Conservation (phyloP, 2,797 vertebrate genomes). For the Lemur catta region DNA sequence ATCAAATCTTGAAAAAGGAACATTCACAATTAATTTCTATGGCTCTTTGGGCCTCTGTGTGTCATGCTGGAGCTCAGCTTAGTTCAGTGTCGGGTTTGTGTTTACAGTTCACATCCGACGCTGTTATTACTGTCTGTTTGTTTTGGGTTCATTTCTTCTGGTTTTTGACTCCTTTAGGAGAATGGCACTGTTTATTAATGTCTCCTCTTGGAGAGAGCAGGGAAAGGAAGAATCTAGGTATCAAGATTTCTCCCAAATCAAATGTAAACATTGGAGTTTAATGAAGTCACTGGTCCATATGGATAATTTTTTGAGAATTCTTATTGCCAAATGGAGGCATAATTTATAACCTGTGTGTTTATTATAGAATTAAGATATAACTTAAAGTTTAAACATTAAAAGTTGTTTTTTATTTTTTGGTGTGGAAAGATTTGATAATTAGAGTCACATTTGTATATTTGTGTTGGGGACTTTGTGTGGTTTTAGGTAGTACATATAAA, state of each 20-base stretch:
- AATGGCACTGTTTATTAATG: not conserved
- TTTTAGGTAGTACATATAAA: not conserved
- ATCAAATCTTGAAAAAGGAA: slow-evolving; percentile 4
- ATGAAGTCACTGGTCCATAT: not conserved
- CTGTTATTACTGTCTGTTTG: not conserved
- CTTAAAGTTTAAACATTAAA: not conserved
- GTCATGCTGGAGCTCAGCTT: not conserved
- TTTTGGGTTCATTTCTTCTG: not conserved
- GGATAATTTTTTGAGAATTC: not conserved
- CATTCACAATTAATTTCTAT: not conserved
- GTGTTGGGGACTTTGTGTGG: not conserved
- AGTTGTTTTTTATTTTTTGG: not conserved
- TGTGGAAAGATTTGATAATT: not conserved
- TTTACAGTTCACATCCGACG: not conserved
- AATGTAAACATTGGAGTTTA: not conserved
- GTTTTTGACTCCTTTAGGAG: not conserved
- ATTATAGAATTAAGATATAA: not conserved
- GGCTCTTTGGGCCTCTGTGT: not conserved
- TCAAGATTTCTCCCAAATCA: not conserved
- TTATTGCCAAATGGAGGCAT: not conserved
- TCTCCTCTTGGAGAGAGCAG: not conserved
- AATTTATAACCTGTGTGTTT: not conserved
- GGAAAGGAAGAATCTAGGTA: not conserved
- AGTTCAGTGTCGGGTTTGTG: not conserved
- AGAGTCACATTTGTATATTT: not conserved